Percentiles rank a stretch among this genome's conserved stretches.
These are phyloP conservation scores for Callosobruchus maculatus DNA, from an alignment of 2,888 invertebrate genomes.

Conservation along the genomic window DNA sequence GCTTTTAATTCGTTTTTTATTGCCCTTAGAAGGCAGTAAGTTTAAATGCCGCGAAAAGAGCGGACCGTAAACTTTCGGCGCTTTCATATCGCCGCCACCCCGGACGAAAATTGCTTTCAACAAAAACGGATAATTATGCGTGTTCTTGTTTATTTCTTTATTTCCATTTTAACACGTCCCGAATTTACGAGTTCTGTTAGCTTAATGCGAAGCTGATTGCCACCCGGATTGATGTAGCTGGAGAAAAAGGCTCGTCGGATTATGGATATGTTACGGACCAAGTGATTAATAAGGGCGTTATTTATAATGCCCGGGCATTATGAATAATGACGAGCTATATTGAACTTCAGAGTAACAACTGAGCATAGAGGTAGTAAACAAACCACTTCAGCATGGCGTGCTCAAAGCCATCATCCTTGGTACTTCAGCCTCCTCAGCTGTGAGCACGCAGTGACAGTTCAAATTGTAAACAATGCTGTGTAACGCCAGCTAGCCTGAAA, in stretches of 20 bases:
- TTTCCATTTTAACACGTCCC: background rate
- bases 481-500: too few species aligned
- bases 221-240: background rate
- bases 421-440: too few species aligned
- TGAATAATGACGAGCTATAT: too few species aligned
- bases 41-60: conserved; percentile 3
- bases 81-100: conserved; percentile 3
- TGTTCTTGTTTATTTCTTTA: background rate
- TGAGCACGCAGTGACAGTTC: too few species aligned
- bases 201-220: background rate
- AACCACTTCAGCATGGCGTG: too few species aligned
- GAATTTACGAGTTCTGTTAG: background rate
- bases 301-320: too few species aligned
- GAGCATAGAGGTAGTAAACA: too few species aligned
- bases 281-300: too few species aligned
- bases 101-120: background rate
- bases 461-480: too few species aligned
- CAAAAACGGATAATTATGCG: background rate
- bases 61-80: background rate
- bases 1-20: conserved; percentile 20
- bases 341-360: too few species aligned
- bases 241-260: background rate
- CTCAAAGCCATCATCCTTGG: too few species aligned
- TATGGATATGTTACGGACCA: too few species aligned
- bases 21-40: conserved; percentile 3